phyloP scores from a whole-genome alignment of 2,113 vertebrate genomes.

The Zosterops borbonicus region DNA sequence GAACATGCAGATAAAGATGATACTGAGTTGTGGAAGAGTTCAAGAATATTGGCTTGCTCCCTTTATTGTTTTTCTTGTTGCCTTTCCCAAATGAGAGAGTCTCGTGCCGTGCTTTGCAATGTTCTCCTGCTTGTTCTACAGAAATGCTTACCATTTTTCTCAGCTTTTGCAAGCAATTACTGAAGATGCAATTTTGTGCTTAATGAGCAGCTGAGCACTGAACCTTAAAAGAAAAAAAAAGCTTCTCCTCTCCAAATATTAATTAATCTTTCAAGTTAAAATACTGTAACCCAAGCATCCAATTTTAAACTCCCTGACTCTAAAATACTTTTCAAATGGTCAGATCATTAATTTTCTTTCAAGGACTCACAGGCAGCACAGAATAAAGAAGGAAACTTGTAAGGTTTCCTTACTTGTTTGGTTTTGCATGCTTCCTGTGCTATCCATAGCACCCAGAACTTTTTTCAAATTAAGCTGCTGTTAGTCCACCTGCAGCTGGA shows the following conservation, averaged over 20 bases:
- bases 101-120: background rate
- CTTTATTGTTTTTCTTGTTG: background rate
- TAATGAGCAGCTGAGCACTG: slow-evolving; percentile 17
- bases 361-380: background rate
- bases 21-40: accelerated
- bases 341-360: background rate
- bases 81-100: background rate
- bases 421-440: background rate
- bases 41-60: background rate
- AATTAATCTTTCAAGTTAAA: slow-evolving; percentile 40
- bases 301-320: background rate
- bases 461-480: background rate
- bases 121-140: background rate
- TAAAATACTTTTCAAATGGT: background rate
- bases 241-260: background rate
- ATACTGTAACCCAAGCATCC: background rate
- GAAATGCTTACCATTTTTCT: slow-evolving; percentile 1
- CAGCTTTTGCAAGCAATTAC: slow-evolving; percentile 44
- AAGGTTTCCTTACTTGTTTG: background rate
- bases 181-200: slow-evolving; percentile 34
- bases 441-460: background rate
- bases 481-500: background rate
- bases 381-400: background rate
- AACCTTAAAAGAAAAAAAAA: background rate
- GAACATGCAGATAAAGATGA: background rate